A percentile compares a stretch with the other conserved stretches of the same genome.
Evolutionary conservation across 2,888 invertebrate species (phyloP).

Genomic region (Colostygia pectinataria): DNA sequence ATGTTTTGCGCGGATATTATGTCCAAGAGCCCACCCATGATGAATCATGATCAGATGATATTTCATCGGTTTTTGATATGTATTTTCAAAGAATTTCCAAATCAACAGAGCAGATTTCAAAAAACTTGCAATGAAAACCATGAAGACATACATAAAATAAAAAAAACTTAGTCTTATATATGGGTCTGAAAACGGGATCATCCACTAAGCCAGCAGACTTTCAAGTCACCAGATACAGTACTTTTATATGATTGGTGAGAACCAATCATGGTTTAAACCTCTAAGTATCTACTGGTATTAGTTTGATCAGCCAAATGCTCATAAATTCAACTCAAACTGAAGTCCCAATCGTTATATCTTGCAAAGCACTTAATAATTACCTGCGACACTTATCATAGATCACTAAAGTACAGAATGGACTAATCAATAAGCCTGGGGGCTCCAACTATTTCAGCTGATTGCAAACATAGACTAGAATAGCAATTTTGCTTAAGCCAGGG

Average conservation of each 20-base stretch:
- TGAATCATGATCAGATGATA: slow-evolving; percentile 28
- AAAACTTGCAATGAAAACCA: too few relatives aligned
- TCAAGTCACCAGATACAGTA: too few relatives aligned
- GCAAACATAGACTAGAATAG: slow-evolving; percentile 64
- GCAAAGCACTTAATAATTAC: slow-evolving; percentile 50
- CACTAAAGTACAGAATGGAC: slow-evolving; percentile 52
- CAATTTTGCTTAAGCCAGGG: slow-evolving; percentile 51
- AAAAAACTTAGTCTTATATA: too few relatives aligned
- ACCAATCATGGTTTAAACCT: too few relatives aligned
- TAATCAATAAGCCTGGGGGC: slow-evolving; percentile 68
- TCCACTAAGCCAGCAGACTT: too few relatives aligned
- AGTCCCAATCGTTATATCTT: slow-evolving; percentile 10
- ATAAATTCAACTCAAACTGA: slow-evolving; percentile 11
- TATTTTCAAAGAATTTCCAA: slow-evolving; percentile 14
- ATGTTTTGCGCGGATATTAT: slow-evolving; percentile 21
- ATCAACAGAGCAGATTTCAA: too few relatives aligned
- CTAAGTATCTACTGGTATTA: not conserved
- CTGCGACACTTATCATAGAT: slow-evolving; percentile 51
- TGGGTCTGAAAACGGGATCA: too few relatives aligned
- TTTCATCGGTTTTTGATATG: slow-evolving; percentile 20
- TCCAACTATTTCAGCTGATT: slow-evolving; percentile 61
- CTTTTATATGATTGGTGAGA: too few relatives aligned
- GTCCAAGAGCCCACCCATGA: slow-evolving; percentile 32
- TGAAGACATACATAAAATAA: too few relatives aligned
- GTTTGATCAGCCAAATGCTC: not conserved